These are phyloP conservation scores for Centrocercus urophasianus DNA, from an alignment of 2,113 vertebrate genomes.

Conservation along the genomic window DNA sequence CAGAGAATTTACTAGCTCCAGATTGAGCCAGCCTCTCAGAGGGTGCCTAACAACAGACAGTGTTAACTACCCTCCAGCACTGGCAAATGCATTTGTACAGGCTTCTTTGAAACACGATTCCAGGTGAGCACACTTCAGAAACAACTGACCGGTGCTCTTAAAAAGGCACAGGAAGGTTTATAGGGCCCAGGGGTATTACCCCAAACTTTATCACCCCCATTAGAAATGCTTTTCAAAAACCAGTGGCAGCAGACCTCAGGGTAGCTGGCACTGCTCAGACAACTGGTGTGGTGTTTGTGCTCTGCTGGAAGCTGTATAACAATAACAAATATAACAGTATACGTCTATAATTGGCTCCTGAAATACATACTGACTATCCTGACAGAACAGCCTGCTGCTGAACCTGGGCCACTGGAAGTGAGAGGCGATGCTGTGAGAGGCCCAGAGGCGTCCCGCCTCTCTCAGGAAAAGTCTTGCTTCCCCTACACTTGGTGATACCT, in stretches of 20 bases:
- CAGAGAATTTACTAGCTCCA: not conserved
- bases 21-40: not conserved
- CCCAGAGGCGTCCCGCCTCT: constrained; percentile 23
- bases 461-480: constrained; percentile 46
- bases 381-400: constrained; percentile 51
- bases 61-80: not conserved
- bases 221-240: not conserved
- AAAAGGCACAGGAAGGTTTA: not conserved
- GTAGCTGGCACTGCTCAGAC: not conserved
- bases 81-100: not conserved
- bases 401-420: constrained; percentile 55
- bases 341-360: constrained; percentile 41
- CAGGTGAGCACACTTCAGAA: not conserved
- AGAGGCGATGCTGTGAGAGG: constrained; percentile 30
- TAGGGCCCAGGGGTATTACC: not conserved
- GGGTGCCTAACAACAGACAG: not conserved
- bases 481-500: constrained; percentile 64
- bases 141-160: not conserved
- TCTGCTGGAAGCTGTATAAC: not conserved
- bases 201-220: not conserved
- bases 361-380: constrained; percentile 73
- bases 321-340: constrained; percentile 35
- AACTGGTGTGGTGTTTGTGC: not conserved
- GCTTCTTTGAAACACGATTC: not conserved
- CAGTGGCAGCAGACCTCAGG: not conserved